Percentiles rank a stretch among this genome's conserved stretches.
phyloP scores from a whole-genome alignment of 2,113 vertebrate species.

The Rhizomys pruinosus region DNA sequence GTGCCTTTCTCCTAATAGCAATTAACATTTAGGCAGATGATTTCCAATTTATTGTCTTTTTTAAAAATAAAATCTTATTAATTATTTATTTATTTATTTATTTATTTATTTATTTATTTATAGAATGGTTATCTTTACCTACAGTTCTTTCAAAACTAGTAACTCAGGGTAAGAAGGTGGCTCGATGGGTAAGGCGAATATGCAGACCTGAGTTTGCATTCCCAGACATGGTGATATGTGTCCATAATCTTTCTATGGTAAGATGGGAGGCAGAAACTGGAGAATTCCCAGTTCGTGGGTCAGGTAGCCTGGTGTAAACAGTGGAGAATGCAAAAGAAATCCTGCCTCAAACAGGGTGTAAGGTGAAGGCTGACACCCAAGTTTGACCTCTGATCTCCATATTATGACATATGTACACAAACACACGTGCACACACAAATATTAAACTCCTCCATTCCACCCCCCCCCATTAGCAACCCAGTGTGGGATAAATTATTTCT shows the following conservation, averaged over 20 bases:
- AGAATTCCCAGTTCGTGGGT: background rate
- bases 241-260: background rate
- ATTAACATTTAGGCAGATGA: background rate
- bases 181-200: background rate
- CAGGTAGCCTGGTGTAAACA: background rate
- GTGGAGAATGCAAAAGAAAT: too few species aligned
- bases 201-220: background rate
- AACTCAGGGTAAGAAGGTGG: background rate
- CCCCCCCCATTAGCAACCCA: background rate
- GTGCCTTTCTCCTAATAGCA: background rate
- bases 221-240: background rate
- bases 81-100: too few species aligned
- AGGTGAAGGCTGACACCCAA: background rate
- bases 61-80: background rate
- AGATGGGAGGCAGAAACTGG: background rate
- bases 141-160: slow-evolving; percentile 11
- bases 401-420: background rate
- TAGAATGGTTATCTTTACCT: background rate
- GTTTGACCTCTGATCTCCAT: background rate
- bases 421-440: background rate
- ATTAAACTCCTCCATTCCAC: background rate
- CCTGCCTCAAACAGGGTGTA: background rate
- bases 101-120: too few species aligned
- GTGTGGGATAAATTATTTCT: too few species aligned
- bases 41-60: slow-evolving; percentile 5